Conservation (phyloP, 2,113 vertebrate species). For the Ariopsis seemanni region DNA sequence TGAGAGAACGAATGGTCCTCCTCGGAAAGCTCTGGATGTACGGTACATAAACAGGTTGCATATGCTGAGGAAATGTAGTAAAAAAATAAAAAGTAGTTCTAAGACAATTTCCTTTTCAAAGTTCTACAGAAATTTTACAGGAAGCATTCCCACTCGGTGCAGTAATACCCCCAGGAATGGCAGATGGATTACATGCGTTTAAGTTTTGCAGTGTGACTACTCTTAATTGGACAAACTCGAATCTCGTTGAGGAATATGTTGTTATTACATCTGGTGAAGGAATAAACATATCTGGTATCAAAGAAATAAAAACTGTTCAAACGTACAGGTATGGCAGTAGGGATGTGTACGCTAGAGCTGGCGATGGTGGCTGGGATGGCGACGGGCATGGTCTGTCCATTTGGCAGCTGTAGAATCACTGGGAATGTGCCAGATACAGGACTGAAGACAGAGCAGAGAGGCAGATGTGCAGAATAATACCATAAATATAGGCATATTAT, state of each 20-base stretch:
- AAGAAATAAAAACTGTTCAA: background rate
- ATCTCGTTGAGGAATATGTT: background rate
- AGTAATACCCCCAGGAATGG: slow-evolving; percentile 55
- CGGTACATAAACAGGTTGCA: background rate
- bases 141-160: background rate
- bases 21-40: background rate
- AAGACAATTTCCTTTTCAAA: background rate
- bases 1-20: slow-evolving; percentile 1
- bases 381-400: slow-evolving; percentile 97
- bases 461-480: slow-evolving; percentile 41
- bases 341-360: slow-evolving; percentile 95
- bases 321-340: slow-evolving; percentile 96
- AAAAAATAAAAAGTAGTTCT: slow-evolving; percentile 1
- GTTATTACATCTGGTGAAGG: slow-evolving; percentile 3
- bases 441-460: slow-evolving; percentile 79
- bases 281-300: background rate
- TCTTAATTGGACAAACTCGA: background rate
- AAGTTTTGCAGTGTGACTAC: slow-evolving; percentile 16
- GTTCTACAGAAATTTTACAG: background rate
- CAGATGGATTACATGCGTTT: slow-evolving; percentile 59
- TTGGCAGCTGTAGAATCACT: slow-evolving; percentile 96
- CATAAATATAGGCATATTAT: slow-evolving; percentile 16
- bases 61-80: background rate
- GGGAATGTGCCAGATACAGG: slow-evolving; percentile 96
- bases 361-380: slow-evolving; percentile 97